Evolutionary conservation across 1,140 invertebrate genomes (phyloP).

Genomic region (Zaprionus camerounensis): DNA sequence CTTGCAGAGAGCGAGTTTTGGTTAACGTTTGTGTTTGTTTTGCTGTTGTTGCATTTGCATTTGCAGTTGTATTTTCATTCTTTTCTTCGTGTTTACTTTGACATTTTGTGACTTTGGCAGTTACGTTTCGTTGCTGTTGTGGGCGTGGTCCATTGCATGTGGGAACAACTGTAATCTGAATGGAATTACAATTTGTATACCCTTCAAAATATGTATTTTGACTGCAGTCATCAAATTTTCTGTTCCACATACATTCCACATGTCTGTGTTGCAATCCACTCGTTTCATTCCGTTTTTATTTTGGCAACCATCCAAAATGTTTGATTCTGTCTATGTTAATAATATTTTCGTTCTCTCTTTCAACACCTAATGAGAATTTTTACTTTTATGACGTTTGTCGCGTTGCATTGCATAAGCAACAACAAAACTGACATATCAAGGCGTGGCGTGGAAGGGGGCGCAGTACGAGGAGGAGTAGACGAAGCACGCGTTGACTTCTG

Average conservation of each 20-base stretch:
- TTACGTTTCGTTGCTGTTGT: constrained; percentile 19
- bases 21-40: constrained; percentile 14
- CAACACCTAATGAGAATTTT: constrained; percentile 19
- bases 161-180: constrained; percentile 6
- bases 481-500: constrained; percentile 9
- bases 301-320: constrained; percentile 64
- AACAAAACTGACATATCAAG: constrained; percentile 19
- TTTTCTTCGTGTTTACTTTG: constrained; percentile 12
- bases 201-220: not conserved
- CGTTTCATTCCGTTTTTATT: constrained; percentile 37
- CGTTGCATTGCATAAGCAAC: constrained; percentile 46
- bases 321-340: constrained; percentile 40
- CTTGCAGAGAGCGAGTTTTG: not conserved
- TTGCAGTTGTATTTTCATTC: constrained; percentile 9
- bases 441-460: not conserved
- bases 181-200: constrained; percentile 11
- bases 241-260: constrained; percentile 10
- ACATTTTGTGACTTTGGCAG: constrained; percentile 15
- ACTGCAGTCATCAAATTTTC: constrained; percentile 24
- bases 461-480: not conserved
- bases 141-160: constrained; percentile 30
- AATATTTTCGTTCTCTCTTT: constrained; percentile 45
- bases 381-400: constrained; percentile 33
- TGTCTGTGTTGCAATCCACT: constrained; percentile 45
- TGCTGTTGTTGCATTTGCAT: not conserved